These are phyloP conservation scores for Pegoplata infirma DNA, from an alignment of 2,888 invertebrate species.

Conservation along the genomic window DNA sequence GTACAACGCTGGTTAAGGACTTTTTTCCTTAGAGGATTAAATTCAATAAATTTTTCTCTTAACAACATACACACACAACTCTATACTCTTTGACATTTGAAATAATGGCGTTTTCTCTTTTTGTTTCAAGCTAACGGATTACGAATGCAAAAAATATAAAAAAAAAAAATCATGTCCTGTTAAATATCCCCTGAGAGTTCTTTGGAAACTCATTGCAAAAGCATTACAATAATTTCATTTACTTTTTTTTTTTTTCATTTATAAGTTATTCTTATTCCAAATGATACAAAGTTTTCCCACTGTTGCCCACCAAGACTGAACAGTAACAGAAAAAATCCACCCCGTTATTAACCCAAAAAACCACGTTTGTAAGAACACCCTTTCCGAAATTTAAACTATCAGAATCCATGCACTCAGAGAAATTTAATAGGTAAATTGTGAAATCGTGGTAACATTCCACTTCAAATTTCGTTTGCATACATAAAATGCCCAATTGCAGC, in stretches of 20 bases:
- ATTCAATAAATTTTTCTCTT: constrained; percentile 56
- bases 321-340: constrained; percentile 54
- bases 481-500: too few relatives aligned
- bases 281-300: constrained; percentile 52
- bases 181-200: constrained; percentile 62
- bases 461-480: too few relatives aligned
- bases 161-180: constrained; percentile 51
- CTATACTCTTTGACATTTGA: constrained; percentile 36
- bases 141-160: not conserved
- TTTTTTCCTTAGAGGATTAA: constrained; percentile 50
- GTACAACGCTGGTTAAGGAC: constrained; percentile 9
- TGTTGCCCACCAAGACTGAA: constrained; percentile 38
- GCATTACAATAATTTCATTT: constrained; percentile 65
- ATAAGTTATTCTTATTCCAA: constrained; percentile 5
- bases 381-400: constrained; percentile 19
- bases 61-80: constrained; percentile 30
- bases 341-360: constrained; percentile 64
- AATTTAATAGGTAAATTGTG: not conserved
- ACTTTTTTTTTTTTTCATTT: constrained; percentile 3
- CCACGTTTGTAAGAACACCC: constrained; percentile 48
- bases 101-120: constrained; percentile 35
- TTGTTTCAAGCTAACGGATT: constrained; percentile 7
- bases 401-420: constrained; percentile 9
- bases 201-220: constrained; percentile 64
- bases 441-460: too few relatives aligned